Conservation (phyloP, 2,888 invertebrate genomes). For the Brachynemurus nebulosus region DNA sequence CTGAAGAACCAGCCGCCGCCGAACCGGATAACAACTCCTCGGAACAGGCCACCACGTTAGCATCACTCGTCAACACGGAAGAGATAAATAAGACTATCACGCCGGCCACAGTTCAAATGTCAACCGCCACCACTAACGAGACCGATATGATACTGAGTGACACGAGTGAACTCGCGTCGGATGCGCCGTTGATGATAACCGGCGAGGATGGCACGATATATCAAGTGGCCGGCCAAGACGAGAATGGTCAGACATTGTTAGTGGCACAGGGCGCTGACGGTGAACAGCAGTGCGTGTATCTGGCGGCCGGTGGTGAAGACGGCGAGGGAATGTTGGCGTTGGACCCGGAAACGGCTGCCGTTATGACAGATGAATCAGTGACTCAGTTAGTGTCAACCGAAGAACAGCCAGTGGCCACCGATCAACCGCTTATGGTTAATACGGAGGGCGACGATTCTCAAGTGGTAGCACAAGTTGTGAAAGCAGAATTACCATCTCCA, state of each 20-base stretch:
- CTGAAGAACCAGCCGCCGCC: conserved; percentile 27
- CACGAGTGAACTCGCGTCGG: conserved; percentile 26
- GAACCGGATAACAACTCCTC: conserved; percentile 15
- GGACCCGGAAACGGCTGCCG: conserved; percentile 15
- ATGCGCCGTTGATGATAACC: conserved; percentile 60
- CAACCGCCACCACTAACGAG: conserved; percentile 38
- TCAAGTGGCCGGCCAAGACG: conserved; percentile 66
- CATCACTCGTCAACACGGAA: conserved; percentile 11
- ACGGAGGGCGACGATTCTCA: conserved; percentile 53
- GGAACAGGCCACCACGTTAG: conserved; percentile 22
- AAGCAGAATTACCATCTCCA: conserved; percentile 71
- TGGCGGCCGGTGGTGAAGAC: conserved; percentile 30
- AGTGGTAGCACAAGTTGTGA: conserved; percentile 74
- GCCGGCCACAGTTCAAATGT: conserved; percentile 25
- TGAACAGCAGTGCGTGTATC: conserved; percentile 55
- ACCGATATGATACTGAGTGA: conserved; percentile 41
- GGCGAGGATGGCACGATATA: conserved; percentile 74
- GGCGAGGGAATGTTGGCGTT: conserved; percentile 10
- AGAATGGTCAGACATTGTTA: conserved; percentile 60
- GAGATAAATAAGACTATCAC: conserved; percentile 4
- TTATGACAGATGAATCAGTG: conserved; percentile 33
- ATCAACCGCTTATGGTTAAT: conserved; percentile 38
- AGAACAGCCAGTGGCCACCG: conserved; percentile 24
- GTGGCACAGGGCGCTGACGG: conserved; percentile 62
- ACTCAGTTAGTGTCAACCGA: conserved; percentile 22